Base-by-base conservation (phyloP, 2,888 invertebrate species). In the Sinotaia quadrata region DNA sequence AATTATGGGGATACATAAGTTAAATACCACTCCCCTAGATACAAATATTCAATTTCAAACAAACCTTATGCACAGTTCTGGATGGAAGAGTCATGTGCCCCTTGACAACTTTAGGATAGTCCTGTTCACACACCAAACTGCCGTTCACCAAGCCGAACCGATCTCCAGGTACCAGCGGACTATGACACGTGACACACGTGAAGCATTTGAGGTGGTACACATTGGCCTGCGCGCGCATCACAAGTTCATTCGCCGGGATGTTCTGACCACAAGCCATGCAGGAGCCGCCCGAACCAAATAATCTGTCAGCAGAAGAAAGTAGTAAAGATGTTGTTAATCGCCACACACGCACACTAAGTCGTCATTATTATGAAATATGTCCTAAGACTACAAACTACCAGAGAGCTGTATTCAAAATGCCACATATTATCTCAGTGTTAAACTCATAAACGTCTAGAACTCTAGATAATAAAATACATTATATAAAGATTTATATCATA, bases 121-220 rank as follows among this genome's bases (percentile, higher is more conserved):
- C 96, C 90, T 95, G 94, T 90, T 97, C 97, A 91, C 97, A 97
- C 77, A 96, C 94, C 87, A 96, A 91, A 87, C 93, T 93, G 78
- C 96, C 96, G 86, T 94, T 94, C 83, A 96, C 91, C 91, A 96
- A 92, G 90, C 95, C 94, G 91, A 95, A 96, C 91, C 95, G 93
- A 92, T 97, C 96, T 84, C 97, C 97, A 84, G 95, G 93, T 89
- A 94, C 92, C 85, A 97, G 93, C 89, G 93, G 94, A 85, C 93
- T 92, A 84, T 94, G 93, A 89, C 97, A 97, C 89, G 96, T 95
- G 90, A 94, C 95, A 91, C 97, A 97, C 82, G 94, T 93, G 91
- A 97, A 97, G 91, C 96, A 97, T 91, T 95, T 95, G 90, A 96
- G 92, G 91, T 97, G 97, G 92, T 95, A 96, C 85, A 95, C 95